A percentile compares a stretch with the other conserved stretches of the same genome.
phyloP scores from a whole-genome alignment of 2,113 vertebrate genomes.

The Pangasianodon hypophthalmus region DNA sequence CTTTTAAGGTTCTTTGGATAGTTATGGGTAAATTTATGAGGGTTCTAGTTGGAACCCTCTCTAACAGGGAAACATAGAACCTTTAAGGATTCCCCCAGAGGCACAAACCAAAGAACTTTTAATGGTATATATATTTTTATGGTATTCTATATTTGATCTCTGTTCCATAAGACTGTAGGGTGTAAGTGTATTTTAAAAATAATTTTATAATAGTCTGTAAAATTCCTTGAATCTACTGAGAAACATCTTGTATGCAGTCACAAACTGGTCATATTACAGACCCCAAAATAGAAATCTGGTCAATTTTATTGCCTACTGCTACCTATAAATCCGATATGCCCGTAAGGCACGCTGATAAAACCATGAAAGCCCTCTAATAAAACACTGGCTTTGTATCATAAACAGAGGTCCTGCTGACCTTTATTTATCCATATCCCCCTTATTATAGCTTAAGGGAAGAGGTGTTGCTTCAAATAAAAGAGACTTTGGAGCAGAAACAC shows the following conservation, averaged over 20 bases:
- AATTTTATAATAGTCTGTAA: slow-evolving; percentile 19
- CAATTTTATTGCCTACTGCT: slow-evolving; percentile 32
- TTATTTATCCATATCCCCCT: slow-evolving; percentile 10
- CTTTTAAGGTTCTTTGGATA: neutral
- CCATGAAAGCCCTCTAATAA: slow-evolving; percentile 30
- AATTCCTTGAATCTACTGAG: neutral
- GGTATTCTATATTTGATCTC: neutral
- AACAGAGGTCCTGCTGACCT: slow-evolving; percentile 4
- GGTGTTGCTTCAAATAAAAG: neutral
- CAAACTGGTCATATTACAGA: slow-evolving; percentile 21
- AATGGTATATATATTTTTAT: neutral
- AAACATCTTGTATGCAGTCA: neutral
- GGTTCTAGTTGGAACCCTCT: neutral
- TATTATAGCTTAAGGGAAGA: neutral
- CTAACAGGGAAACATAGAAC: neutral
- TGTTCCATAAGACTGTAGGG: neutral
- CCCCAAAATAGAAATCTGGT: slow-evolving; percentile 23
- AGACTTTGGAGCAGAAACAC: neutral
- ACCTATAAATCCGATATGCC: slow-evolving; percentile 11
- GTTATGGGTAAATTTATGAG: neutral
- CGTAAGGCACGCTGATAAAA: slow-evolving; percentile 32
- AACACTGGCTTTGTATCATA: slow-evolving; percentile 22
- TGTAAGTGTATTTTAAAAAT: neutral
- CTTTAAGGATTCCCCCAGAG: neutral
- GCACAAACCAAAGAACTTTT: neutral